Percentiles rank a stretch among this genome's conserved stretches.
Conservation (phyloP, 2,797 vertebrate genomes). For the Hapalemur alaotrensis region DNA sequence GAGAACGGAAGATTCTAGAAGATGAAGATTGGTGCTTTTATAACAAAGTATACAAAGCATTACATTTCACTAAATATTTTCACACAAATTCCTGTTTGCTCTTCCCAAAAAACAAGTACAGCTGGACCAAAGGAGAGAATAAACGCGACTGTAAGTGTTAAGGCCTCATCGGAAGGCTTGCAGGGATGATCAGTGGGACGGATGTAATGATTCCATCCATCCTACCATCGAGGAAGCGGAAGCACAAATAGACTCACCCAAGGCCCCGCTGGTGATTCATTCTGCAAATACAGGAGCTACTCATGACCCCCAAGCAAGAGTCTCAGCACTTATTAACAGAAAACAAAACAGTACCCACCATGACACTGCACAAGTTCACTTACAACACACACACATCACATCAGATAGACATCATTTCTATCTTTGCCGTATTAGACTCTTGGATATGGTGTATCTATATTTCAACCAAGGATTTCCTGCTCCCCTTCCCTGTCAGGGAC, state of each 20-base stretch:
- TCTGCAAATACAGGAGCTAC: not conserved
- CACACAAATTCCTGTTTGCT: slow-evolving; percentile 1
- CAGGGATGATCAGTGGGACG: not conserved
- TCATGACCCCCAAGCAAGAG: not conserved
- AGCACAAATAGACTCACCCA: not conserved
- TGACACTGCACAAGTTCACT: not conserved
- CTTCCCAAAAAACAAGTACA: not conserved
- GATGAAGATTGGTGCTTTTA: not conserved
- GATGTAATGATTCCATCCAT: not conserved
- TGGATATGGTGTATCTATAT: not conserved
- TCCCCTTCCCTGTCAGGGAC: not conserved
- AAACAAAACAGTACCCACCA: not conserved
- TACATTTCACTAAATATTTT: slow-evolving; percentile 5
- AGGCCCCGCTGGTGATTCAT: not conserved
- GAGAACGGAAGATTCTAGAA: not conserved
- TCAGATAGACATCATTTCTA: not conserved
- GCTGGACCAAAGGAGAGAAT: not conserved
- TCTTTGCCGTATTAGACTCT: not conserved
- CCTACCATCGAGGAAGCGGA: not conserved
- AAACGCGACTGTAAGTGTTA: not conserved
- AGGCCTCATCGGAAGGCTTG: not conserved
- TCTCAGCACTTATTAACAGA: not conserved
- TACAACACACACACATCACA: not conserved
- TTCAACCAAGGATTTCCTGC: not conserved
- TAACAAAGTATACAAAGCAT: not conserved